Evolutionary conservation across 2,113 vertebrate species (phyloP), one percentile per base, ranked within the genome.

Genomic region (Anhinga rufa): DNA sequence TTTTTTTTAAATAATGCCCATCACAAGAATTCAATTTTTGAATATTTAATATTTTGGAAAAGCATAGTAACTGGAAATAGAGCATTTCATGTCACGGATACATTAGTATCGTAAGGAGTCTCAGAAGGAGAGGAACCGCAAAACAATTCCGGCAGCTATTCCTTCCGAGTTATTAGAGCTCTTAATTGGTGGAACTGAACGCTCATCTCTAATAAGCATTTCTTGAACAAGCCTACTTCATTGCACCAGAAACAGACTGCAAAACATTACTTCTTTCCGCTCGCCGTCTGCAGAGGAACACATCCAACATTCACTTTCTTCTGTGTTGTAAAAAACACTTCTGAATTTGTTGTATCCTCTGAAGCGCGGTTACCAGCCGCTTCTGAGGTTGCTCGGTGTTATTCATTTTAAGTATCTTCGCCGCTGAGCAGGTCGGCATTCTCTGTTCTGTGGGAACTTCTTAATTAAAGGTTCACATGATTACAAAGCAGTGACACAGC

Each of bases 391-490:
- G 55, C 61, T 60, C 15, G 3, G 5, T 49, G 76, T 57, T 52
- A 48, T 9, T 79, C 49, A 24, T 20, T 21, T 7, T 2, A 38
- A 48, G 16, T 6, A 20, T 38, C 75, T 75, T 79, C 2, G 0
- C 75, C 20, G 20, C 22, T 7, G 32, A 85, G 60, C 62, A 86
- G 84, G 84, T 60, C 4, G 18, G 48, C 49, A 17, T 69, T 51
- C 55, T 31, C 70, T 77, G 3, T 61, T 60, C 82, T 70, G 58
- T 92, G 93, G 86, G 88, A 96, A 93, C 58, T 46, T 40, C 76
- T 79, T 90, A 90, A 93, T 92, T 96, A 79, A 88, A 82, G 66
- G 82, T 86, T 95, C 91, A 57, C 93, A 68, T 36, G 31, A 79
- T 71, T 82, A 75, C 61, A 90, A 84, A 85, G 82, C 81, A 19